phyloP scores from a whole-genome alignment of 1,140 invertebrate genomes.

The Drusus annulatus region DNA sequence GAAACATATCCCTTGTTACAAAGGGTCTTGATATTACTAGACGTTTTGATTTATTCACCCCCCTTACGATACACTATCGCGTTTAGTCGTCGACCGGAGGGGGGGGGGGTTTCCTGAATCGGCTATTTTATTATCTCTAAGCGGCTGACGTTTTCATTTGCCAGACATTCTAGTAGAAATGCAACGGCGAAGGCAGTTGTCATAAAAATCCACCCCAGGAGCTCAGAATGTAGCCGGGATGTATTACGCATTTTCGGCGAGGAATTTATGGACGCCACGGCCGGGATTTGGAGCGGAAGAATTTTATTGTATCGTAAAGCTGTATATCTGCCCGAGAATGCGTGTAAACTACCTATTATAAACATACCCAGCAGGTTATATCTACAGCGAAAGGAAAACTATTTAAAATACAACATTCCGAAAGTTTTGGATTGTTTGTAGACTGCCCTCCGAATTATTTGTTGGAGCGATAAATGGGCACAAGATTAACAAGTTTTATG shows the following conservation, averaged over 20 bases:
- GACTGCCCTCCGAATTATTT: no score
- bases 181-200: conserved; percentile 30
- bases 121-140: conserved; percentile 54
- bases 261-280: conserved; percentile 32
- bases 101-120: conserved; percentile 17
- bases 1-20: background rate
- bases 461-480: no score
- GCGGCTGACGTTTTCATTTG: conserved; percentile 56
- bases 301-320: conserved; percentile 41
- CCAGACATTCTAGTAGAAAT: conserved; percentile 36
- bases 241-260: conserved; percentile 26
- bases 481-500: no score
- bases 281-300: conserved; percentile 22
- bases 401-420: no score
- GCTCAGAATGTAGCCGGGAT: background rate
- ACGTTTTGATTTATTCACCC: background rate
- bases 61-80: conserved; percentile 35
- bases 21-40: background rate
- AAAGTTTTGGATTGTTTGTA: no score
- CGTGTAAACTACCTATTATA: no score
- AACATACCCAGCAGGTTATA: no score
- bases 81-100: conserved; percentile 4
- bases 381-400: no score
- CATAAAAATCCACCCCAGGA: conserved; percentile 37
- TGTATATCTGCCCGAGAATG: conserved; percentile 13